Evolutionary conservation across 2,797 vertebrate species (phyloP).

Genomic region (Paramormyrops hopkinsi): DNA sequence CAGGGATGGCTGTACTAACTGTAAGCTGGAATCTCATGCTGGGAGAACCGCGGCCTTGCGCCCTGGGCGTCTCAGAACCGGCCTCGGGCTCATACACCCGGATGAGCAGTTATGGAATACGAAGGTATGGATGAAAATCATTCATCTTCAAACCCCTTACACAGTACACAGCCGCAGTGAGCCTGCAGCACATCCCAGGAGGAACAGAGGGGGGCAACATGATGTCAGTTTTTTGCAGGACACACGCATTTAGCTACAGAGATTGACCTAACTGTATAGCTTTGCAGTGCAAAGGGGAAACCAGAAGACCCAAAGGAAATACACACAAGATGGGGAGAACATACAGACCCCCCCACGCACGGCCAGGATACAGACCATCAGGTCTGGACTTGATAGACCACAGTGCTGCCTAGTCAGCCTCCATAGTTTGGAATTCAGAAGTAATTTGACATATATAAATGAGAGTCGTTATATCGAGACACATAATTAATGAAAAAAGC

Average conservation of each 20-base stretch:
- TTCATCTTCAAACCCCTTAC: not conserved
- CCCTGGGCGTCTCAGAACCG: not conserved
- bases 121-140: not conserved
- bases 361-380: not conserved
- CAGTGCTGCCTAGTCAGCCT: not conserved
- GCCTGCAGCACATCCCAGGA: not conserved
- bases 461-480: not conserved
- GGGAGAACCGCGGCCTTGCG: not conserved
- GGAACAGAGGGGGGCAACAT: not conserved
- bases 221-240: not conserved
- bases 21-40: not conserved
- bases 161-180: not conserved
- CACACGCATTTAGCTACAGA: not conserved
- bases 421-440: not conserved
- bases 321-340: not conserved
- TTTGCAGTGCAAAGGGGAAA: not conserved
- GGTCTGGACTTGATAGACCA: not conserved
- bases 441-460: not conserved
- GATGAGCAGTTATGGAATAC: not conserved
- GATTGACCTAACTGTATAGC: not conserved
- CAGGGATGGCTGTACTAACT: not conserved
- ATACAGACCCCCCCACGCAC: not conserved
- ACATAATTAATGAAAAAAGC: not conserved
- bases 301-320: not conserved
- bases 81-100: not conserved